Conservation (phyloP, 1,140 invertebrate genomes). For the Papilio xuthus region DNA sequence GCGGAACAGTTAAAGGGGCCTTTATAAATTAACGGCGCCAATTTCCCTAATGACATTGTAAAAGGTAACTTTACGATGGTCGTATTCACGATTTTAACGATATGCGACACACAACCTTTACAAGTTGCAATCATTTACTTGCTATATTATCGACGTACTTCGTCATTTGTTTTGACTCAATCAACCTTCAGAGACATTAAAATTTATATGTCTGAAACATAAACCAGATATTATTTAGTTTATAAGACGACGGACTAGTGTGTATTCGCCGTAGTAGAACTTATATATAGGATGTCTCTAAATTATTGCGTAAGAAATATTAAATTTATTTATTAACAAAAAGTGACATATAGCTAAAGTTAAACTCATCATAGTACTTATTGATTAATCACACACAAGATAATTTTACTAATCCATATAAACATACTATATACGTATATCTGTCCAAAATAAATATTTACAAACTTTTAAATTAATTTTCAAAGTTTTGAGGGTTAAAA, state of each 20-base stretch:
- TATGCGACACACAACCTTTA: constrained; percentile 38
- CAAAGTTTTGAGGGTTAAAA: neutral
- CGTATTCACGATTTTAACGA: constrained; percentile 56
- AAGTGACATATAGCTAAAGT: neutral
- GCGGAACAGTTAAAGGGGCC: constrained; percentile 68
- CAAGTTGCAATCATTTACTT: constrained; percentile 5
- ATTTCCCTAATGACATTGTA: constrained; percentile 81
- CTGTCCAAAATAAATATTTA: no score
- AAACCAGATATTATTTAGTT: neutral
- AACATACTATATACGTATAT: neutral
- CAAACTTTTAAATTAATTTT: neutral
- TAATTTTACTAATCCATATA: no score
- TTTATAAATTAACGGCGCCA: constrained; percentile 79
- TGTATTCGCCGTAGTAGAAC: no score
- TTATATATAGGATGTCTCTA: no score
- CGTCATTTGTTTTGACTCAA: neutral
- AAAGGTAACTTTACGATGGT: constrained; percentile 77
- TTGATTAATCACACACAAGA: no score
- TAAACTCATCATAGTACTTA: no score
- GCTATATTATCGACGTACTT: neutral
- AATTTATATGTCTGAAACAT: no score
- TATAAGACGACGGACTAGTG: neutral
- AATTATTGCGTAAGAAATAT: no score
- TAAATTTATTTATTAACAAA: neutral
- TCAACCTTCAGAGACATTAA: neutral